Evolutionary conservation across 2,888 invertebrate species (phyloP), one percentile per base, ranked within the genome.

Genomic region (Tricholauxania praeusta): DNA sequence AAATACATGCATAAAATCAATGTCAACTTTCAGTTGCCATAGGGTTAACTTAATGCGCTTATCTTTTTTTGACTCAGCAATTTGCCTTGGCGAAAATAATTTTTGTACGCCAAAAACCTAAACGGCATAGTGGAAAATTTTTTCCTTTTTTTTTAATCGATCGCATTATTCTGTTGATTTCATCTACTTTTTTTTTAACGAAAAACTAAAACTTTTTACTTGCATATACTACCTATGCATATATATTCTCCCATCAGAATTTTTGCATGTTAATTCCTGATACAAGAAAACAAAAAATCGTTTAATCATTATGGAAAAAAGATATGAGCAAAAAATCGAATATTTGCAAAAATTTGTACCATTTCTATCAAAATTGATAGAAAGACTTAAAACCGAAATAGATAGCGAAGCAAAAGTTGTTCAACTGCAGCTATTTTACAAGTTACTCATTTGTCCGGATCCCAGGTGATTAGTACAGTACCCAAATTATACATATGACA

Each of bases 291-390:
- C 39, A 39, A 39, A 7, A 7, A 7, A 39, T 39, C 6, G 6
- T 28, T 15, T 19, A 3, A 3, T 52, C 32, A 47, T 48, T 12
- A 71, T 71, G 71, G 47, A 71, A n/a, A 19, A 55, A 75, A 22
- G 62, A 32, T 77, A 73, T 73, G 64, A 76, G 19, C 57, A 72
- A 49, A 80, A 80, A 76, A 77, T 79, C 49, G 74, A 76, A 51
- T 78, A 73, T 66, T 74, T 80, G 73, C 79, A 79, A 73, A 79
- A 80, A 72, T 80, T 78, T 71, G 71, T 80, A 14, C 79, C 80
- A 59, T 78, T 73, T 64, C 72, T 80, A 69, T 71, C 72, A 39
- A 75, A 78, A 65, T 64, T 79, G 0, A 77, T 80, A 15, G 75
- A 75, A 53, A 72, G 74, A 19, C 64, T 78, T 28, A 51, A 73